A percentile compares a stretch with the other conserved stretches of the same genome.
Evolutionary conservation across 2,113 vertebrate species (phyloP).

Genomic region (Noturus placidus): DNA sequence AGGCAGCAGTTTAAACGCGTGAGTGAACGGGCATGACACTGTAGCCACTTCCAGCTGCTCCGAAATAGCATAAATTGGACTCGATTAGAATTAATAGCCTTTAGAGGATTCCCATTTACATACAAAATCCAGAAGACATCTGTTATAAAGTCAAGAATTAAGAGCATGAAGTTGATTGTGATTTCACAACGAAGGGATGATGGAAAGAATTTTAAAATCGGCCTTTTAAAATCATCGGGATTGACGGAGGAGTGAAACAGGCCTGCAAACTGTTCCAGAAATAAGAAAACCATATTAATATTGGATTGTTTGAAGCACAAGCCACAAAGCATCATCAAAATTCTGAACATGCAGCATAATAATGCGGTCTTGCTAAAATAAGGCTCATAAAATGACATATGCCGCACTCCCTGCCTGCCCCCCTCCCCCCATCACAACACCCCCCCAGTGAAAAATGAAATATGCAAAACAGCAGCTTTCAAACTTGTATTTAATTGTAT

Average conservation of each 20-base stretch:
- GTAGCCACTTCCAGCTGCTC: conserved; percentile 75
- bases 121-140: conserved; percentile 65
- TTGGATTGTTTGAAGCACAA: conserved; percentile 7
- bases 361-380: conserved; percentile 21
- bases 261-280: conserved; percentile 15
- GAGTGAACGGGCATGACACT: conserved; percentile 61
- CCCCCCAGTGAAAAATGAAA: conserved; percentile 68
- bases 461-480: conserved; percentile 90
- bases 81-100: conserved; percentile 76
- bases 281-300: background rate
- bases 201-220: background rate
- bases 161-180: conserved; percentile 20
- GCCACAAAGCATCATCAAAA: conserved; percentile 7
- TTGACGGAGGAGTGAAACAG: background rate
- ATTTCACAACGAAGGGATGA: conserved; percentile 7
- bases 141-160: conserved; percentile 48
- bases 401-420: too few relatives aligned
- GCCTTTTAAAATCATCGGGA: background rate
- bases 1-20: conserved; percentile 55
- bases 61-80: conserved; percentile 73
- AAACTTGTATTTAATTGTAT: conserved; percentile 97
- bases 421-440: background rate
- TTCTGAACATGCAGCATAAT: conserved; percentile 22
- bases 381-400: conserved; percentile 31
- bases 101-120: conserved; percentile 67